A percentile compares a stretch with the other conserved stretches of the same genome.
These are phyloP conservation scores for Cataglyphis rosenhaueri DNA, from an alignment of 2,888 invertebrate species.

Conservation along the genomic window DNA sequence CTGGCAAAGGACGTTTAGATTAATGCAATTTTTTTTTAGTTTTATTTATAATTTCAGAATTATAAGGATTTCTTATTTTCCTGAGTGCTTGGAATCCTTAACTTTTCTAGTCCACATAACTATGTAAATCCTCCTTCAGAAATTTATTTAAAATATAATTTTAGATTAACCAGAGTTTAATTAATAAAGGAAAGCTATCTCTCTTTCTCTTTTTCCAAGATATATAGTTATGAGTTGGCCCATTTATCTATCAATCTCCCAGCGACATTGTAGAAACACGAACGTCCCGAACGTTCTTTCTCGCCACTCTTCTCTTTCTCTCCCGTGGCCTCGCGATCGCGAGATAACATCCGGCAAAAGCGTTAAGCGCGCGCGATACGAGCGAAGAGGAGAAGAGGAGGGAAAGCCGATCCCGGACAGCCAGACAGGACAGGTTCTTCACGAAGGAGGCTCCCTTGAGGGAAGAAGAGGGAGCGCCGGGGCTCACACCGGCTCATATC, in stretches of 20 bases:
- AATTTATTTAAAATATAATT: conserved; percentile 3
- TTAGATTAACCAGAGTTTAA: background rate
- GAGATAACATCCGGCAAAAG: conserved; percentile 67
- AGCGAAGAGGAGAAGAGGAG: conserved; percentile 48
- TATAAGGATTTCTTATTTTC: background rate
- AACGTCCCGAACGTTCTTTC: conserved; percentile 15
- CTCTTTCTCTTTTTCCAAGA: background rate
- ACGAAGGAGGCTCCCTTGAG: conserved; percentile 20
- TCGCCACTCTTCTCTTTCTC: conserved; percentile 54
- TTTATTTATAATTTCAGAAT: background rate
- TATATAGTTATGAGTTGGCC: conserved; percentile 4
- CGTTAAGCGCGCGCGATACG: conserved; percentile 69
- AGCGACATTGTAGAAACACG: conserved; percentile 43
- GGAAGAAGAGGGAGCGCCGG: conserved; percentile 37
- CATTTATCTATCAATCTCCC: conserved; percentile 53
- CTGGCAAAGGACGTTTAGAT: background rate
- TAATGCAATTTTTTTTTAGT: background rate
- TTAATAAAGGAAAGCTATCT: conserved; percentile 4
- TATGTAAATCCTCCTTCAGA: background rate
- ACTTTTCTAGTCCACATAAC: background rate
- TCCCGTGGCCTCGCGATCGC: conserved; percentile 60
- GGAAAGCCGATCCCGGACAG: conserved; percentile 71
- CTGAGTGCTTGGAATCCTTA: too few species aligned
- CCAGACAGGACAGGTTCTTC: conserved; percentile 47
- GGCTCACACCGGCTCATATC: conserved; percentile 34